Conservation (phyloP, 2,888 invertebrate species). For the Pandemis corylana region DNA sequence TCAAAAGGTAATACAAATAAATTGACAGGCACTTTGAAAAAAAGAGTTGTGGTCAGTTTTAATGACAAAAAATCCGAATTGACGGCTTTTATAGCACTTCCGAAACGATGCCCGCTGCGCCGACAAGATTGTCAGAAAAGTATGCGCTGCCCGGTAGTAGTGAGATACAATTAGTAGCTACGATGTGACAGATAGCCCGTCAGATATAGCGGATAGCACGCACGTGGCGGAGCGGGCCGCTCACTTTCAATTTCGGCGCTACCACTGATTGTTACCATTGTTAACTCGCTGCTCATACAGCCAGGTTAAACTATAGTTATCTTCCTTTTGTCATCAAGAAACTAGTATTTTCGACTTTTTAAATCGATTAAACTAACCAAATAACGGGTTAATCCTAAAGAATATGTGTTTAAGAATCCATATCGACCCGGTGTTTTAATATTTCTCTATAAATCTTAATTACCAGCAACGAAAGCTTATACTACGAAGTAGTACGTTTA, state of each 20-base stretch:
- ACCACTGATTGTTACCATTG: conserved; percentile 59
- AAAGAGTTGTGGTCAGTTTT: neutral
- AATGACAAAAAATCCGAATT: conserved; percentile 6
- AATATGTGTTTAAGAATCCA: neutral
- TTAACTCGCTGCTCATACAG: conserved; percentile 55
- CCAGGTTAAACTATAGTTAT: conserved; percentile 29
- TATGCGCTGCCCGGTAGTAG: neutral
- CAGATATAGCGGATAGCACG: conserved; percentile 46
- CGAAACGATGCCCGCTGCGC: conserved; percentile 8
- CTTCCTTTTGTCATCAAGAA: neutral
- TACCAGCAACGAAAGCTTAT: neutral
- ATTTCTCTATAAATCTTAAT: neutral
- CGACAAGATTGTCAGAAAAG: conserved; percentile 18
- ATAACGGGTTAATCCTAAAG: neutral
- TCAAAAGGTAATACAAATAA: neutral
- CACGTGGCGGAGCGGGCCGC: conserved; percentile 55
- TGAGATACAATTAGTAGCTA: conserved; percentile 39
- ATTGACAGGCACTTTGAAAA: neutral
- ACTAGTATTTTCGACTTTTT: too few relatives aligned
- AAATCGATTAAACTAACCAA: too few relatives aligned
- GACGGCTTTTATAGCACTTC: neutral
- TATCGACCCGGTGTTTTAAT: neutral
- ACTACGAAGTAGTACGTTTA: conserved; percentile 10
- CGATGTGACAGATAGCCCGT: conserved; percentile 43
- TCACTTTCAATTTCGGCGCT: conserved; percentile 72